Conservation (phyloP, 2,888 invertebrate species). For the Xestia xanthographa region DNA sequence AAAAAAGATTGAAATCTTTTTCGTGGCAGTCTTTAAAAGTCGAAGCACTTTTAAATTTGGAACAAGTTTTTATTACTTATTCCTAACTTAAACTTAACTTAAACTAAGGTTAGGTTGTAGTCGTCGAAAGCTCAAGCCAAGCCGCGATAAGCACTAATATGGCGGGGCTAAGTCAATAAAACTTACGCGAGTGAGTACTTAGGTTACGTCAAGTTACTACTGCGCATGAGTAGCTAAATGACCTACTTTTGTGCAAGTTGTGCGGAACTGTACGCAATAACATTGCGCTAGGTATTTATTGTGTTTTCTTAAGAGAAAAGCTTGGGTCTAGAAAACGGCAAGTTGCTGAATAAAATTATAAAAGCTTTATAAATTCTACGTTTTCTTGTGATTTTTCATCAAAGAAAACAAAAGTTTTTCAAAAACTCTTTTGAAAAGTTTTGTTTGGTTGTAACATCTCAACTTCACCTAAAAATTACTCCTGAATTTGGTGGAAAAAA, state of each 20-base stretch:
- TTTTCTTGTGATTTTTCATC: neutral
- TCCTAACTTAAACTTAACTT: constrained; percentile 6
- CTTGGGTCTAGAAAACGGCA: neutral
- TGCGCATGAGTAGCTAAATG: constrained; percentile 50
- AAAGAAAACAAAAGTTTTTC: no score
- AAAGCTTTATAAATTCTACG: neutral
- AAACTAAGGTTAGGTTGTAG: neutral
- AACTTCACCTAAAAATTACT: neutral
- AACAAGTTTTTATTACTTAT: constrained; percentile 13
- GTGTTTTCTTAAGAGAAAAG: constrained; percentile 15
- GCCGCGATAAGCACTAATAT: constrained; percentile 21
- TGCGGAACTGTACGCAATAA: constrained; percentile 41
- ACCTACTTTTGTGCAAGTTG: constrained; percentile 50
- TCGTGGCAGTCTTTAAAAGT: constrained; percentile 6
- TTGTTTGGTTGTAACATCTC: neutral
- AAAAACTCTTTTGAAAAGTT: no score
- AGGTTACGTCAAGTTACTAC: constrained; percentile 47
- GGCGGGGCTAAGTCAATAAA: constrained; percentile 26
- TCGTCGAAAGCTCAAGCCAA: neutral
- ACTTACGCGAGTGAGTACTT: constrained; percentile 29
- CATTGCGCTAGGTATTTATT: constrained; percentile 16
- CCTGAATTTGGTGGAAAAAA: neutral
- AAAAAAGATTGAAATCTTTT: constrained; percentile 24
- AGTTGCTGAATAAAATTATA: neutral
- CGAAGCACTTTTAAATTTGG: neutral